Conservation (phyloP, 2,888 invertebrate genomes). For the Sarcophaga subvicina region DNA sequence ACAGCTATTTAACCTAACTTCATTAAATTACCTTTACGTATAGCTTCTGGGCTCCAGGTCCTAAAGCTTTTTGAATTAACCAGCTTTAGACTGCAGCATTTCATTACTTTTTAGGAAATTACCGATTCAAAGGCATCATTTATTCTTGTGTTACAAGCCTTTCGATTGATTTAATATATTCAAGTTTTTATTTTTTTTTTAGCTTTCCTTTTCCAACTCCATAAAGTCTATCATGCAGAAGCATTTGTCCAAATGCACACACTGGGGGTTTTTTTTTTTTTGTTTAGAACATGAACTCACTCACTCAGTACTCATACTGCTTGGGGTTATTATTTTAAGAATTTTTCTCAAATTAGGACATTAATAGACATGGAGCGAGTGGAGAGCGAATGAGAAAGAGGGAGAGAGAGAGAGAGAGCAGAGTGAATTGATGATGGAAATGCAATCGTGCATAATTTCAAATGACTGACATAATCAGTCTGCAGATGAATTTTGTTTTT, state of each 20-base stretch:
- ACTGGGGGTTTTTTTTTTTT: background rate
- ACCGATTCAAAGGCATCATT: no score
- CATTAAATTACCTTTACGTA: no score
- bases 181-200: background rate
- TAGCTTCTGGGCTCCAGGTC: no score
- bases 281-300: background rate
- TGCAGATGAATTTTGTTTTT: conserved; percentile 11
- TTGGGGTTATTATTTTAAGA: conserved; percentile 30
- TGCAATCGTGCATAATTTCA: conserved; percentile 56
- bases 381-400: background rate
- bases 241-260: conserved; percentile 43
- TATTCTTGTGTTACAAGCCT: background rate
- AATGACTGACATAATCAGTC: conserved; percentile 39
- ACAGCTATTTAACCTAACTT: no score
- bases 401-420: background rate
- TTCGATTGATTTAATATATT: background rate
- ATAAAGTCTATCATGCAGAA: background rate
- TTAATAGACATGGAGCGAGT: background rate
- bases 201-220: background rate
- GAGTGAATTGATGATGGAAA: conserved; percentile 8
- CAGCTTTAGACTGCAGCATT: no score
- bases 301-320: conserved; percentile 11
- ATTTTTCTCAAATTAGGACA: conserved; percentile 33
- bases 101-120: no score
- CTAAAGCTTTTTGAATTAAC: no score